Conservation (phyloP, 2,113 vertebrate genomes). For the Baryphthengus martii region DNA sequence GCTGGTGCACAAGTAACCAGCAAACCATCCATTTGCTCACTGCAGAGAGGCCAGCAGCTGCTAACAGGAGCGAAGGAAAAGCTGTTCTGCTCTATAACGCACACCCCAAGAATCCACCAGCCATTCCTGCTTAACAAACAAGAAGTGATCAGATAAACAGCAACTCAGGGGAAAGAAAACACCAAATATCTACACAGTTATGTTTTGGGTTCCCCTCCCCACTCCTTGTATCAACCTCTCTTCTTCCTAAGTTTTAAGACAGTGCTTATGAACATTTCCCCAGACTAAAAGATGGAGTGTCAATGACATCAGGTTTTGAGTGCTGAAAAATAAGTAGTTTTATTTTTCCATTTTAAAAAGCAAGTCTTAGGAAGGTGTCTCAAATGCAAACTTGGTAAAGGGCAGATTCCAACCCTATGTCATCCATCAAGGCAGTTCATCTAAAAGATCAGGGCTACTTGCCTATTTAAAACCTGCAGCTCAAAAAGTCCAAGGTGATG, state of each 20-base stretch:
- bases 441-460: neutral
- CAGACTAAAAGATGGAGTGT: neutral
- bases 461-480: neutral
- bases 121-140: rapidly evolving
- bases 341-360: neutral
- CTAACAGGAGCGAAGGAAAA: neutral
- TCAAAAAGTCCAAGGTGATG: neutral
- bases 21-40: neutral
- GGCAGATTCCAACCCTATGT: neutral
- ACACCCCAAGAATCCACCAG: neutral
- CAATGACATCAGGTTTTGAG: neutral
- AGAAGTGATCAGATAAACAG: neutral
- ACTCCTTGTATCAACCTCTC: neutral
- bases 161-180: neutral
- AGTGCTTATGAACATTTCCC: neutral
- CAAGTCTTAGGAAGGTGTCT: neutral
- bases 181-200: neutral
- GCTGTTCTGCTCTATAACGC: neutral
- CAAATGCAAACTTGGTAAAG: neutral
- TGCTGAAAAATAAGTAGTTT: neutral
- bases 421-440: neutral
- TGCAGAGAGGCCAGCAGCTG: neutral
- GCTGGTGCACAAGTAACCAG: neutral
- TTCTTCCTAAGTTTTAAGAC: neutral
- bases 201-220: rapidly evolving